Evolutionary conservation across 1,140 invertebrate genomes (phyloP).

Genomic region (Hormaphis cornu): DNA sequence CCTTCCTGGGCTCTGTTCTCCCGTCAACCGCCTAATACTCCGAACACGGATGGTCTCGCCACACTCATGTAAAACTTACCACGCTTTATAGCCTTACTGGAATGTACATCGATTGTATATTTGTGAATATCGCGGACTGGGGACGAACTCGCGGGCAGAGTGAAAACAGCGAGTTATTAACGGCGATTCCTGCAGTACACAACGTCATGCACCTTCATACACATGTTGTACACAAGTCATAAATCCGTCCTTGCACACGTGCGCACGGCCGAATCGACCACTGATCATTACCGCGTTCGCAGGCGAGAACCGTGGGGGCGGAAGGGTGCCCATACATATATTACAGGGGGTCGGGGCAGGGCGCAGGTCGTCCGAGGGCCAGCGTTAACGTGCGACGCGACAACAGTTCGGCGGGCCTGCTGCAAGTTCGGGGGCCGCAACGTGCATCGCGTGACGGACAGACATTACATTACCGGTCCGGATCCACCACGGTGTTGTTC

Average conservation of each 20-base stretch:
- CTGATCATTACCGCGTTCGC: not conserved
- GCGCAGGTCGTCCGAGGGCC: too few relatives aligned
- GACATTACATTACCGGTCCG: conserved; percentile 30
- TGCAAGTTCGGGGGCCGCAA: not conserved
- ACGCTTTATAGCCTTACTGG: too few relatives aligned
- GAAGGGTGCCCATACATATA: too few relatives aligned
- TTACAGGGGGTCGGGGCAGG: too few relatives aligned
- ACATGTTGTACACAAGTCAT: not conserved
- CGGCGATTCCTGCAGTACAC: not conserved
- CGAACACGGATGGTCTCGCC: too few relatives aligned
- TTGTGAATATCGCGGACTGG: too few relatives aligned
- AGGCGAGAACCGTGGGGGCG: not conserved
- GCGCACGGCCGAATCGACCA: not conserved
- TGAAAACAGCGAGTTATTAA: conserved; percentile 1
- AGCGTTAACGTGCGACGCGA: too few relatives aligned
- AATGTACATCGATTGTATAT: too few relatives aligned
- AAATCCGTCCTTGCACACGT: conserved; percentile 11
- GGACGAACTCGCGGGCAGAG: not conserved
- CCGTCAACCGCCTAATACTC: too few relatives aligned
- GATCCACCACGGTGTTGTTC: conserved; percentile 15
- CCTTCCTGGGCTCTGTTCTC: too few relatives aligned
- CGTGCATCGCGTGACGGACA: conserved; percentile 24
- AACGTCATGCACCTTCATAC: too few relatives aligned
- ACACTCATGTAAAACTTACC: too few relatives aligned
- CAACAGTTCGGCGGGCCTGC: not conserved